phyloP scores from a whole-genome alignment of 1,140 invertebrate species.

The Uloborus diversus region DNA sequence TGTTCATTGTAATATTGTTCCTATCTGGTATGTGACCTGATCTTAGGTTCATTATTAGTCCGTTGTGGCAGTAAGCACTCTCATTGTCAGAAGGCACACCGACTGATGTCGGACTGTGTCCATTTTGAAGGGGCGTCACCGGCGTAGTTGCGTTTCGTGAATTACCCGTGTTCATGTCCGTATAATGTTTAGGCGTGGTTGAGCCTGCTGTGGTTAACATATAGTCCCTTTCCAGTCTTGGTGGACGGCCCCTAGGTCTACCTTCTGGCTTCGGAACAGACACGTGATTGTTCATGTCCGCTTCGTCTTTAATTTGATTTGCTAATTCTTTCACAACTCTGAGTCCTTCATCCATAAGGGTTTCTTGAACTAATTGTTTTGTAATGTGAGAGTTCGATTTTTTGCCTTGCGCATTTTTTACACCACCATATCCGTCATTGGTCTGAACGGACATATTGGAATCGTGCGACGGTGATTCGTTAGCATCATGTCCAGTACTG shows the following conservation, averaged over 20 bases:
- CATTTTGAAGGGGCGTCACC: slow-evolving; percentile 47
- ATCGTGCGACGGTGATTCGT: slow-evolving; percentile 60
- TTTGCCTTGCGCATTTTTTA: slow-evolving; percentile 44
- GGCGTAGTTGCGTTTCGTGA: slow-evolving; percentile 37
- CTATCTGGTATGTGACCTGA: slow-evolving; percentile 20
- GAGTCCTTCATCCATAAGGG: slow-evolving; percentile 64
- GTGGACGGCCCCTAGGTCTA: slow-evolving; percentile 54
- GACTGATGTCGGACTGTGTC: slow-evolving; percentile 47
- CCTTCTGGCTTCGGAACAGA: slow-evolving; percentile 40
- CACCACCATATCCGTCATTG: slow-evolving; percentile 21
- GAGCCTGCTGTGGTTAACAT: slow-evolving; percentile 51
- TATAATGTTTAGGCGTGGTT: slow-evolving; percentile 42
- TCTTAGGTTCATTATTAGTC: slow-evolving; percentile 36
- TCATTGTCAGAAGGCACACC: slow-evolving; percentile 43
- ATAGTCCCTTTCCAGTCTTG: slow-evolving; percentile 53
- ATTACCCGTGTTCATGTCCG: slow-evolving; percentile 19
- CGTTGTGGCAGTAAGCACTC: slow-evolving; percentile 33
- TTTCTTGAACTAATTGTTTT: slow-evolving; percentile 64
- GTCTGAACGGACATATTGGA: slow-evolving; percentile 40
- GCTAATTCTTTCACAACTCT: slow-evolving; percentile 64
- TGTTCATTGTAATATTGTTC: slow-evolving; percentile 30
- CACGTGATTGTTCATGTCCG: slow-evolving; percentile 29
- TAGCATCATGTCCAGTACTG: slow-evolving; percentile 65
- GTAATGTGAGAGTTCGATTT: slow-evolving; percentile 60
- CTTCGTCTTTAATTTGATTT: slow-evolving; percentile 55